Conservation (phyloP, 2,113 vertebrate genomes). For the Campylorhamphus procurvoides region DNA sequence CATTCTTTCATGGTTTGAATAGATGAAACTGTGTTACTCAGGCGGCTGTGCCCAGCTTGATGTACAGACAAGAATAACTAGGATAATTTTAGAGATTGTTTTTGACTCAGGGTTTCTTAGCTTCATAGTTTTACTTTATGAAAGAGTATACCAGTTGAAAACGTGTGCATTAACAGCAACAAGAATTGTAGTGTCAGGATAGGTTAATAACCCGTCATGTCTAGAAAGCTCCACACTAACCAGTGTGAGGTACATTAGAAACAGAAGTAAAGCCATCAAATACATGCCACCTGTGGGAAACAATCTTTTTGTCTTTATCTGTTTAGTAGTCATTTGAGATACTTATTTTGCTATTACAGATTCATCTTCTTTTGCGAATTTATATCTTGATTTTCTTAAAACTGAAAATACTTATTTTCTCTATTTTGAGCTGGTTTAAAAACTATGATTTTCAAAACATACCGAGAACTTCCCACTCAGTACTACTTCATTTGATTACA, state of each 20-base stretch:
- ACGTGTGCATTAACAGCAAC: neutral
- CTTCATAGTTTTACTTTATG: neutral
- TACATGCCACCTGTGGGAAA: neutral
- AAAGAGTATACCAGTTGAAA: neutral
- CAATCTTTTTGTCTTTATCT: neutral
- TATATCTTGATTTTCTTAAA: neutral
- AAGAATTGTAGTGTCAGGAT: neutral
- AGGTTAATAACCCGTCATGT: neutral
- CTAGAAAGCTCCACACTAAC: neutral
- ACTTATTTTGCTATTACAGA: neutral
- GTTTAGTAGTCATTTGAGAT: neutral
- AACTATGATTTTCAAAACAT: neutral
- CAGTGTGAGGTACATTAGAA: neutral
- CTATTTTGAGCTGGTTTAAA: neutral
- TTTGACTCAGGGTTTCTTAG: neutral
- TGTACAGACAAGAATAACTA: neutral
- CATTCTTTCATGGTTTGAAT: neutral
- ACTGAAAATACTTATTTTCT: neutral
- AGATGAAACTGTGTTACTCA: neutral
- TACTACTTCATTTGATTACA: neutral
- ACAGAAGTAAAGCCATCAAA: neutral
- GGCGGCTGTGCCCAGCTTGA: neutral
- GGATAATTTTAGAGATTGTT: neutral
- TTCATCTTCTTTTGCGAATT: neutral
- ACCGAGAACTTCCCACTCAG: neutral